A percentile compares a stretch with the other conserved stretches of the same genome.
phyloP scores from a whole-genome alignment of 2,113 vertebrate genomes.

The Halcyon senegalensis region DNA sequence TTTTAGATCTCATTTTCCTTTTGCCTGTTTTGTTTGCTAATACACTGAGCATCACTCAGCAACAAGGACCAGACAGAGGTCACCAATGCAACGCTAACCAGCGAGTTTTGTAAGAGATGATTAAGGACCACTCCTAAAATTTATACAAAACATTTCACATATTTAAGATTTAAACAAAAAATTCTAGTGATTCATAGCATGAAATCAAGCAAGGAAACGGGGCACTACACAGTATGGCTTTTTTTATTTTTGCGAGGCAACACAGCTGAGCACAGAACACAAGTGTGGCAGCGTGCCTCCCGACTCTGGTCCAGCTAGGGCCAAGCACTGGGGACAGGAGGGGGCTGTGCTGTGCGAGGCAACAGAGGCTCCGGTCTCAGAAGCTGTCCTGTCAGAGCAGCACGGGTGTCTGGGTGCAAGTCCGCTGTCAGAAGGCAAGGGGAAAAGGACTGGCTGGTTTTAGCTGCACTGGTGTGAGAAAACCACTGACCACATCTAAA shows the following conservation, averaged over 20 bases:
- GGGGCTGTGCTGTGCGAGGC: not conserved
- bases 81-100: not conserved
- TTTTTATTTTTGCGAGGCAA: not conserved
- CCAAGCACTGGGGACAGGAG: not conserved
- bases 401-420: not conserved
- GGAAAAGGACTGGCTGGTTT: not conserved
- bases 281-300: rapidly evolving
- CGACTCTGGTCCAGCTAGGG: not conserved
- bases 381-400: not conserved
- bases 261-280: not conserved
- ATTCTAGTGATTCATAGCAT: not conserved
- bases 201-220: not conserved
- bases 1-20: slow-evolving; percentile 24
- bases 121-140: not conserved
- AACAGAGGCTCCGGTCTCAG: not conserved
- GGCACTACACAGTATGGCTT: not conserved
- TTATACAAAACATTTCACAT: not conserved
- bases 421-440: not conserved
- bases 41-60: not conserved
- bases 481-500: not conserved
- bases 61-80: not conserved
- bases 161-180: not conserved
- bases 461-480: not conserved
- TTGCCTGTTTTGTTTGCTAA: not conserved
- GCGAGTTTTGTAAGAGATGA: not conserved